Base-by-base conservation (phyloP, 1,140 invertebrate species). In the Hycleus phaleratus region DNA sequence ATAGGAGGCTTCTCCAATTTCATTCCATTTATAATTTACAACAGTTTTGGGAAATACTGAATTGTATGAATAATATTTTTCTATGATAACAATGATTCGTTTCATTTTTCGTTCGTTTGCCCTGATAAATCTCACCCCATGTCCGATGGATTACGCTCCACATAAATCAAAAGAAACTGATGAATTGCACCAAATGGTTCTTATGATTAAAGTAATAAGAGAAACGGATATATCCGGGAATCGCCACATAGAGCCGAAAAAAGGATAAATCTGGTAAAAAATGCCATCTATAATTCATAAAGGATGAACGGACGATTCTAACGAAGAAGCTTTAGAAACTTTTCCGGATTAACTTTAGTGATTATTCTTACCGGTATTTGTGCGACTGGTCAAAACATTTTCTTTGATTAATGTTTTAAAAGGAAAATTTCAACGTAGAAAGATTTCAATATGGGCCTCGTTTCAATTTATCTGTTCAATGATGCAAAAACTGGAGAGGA, bases 121-220 rank as follows among this genome's bases (percentile, higher is more conserved):
- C 18, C 18, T 18, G 18, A 18, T 18, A 18, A 18, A 18, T 18
- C 18, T 18, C 32, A 32, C 4, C 7, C 32, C 32, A 32, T 18
- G 32, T 32, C 7, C 32, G 7, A 32, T 7, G 10, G 62, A 66
- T 64, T 64, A 64, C 51, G 38, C 58, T 61, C 51, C 43, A 56
- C 49, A 71, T 71, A 68, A 69, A 67, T 69, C 67, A 64, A 57
- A 60, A 56, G 62, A 53, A 56, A 58, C 59, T 66, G 66, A 71
- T 67, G 66, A 68, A 71, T 71, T 67, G 66, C 62, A 56, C 62
- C 68, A 71, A 71, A 71, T 69, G 69, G 68, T 62, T 64, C 61
- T 65, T 66, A 71, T 71, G 69, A 71, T 71, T 71, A 71, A 69
- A 71, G 69, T 69, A 69, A 71, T 71, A 69, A 69, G 61, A 64